A percentile compares a stretch with the other conserved stretches of the same genome.
Evolutionary conservation across 92 coral and sea anemone genomes (phyloP).

Genomic region (Porites rus): DNA sequence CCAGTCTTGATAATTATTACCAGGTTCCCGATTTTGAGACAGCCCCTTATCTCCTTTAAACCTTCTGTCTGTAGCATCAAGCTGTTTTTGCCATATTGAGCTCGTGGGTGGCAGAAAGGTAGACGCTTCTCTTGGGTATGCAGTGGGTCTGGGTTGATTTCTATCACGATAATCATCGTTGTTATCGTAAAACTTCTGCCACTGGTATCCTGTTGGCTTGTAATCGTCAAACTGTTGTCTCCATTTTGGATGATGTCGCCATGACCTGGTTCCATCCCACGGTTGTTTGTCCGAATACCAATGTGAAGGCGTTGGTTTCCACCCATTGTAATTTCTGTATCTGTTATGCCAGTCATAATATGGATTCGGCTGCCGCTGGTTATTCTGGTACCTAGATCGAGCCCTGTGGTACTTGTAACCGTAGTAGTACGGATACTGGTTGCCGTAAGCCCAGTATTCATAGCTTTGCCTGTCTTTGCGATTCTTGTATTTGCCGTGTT

Average conservation of each 20-base stretch:
- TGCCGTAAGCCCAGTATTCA: conserved; percentile 38
- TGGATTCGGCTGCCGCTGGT: background rate
- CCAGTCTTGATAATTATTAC: conserved; percentile 31
- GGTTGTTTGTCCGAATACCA: background rate
- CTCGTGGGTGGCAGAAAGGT: conserved; percentile 19
- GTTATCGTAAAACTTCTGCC: conserved; percentile 18
- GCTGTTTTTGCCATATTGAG: conserved; percentile 15
- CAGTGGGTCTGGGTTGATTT: conserved; percentile 15
- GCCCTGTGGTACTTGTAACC: conserved; percentile 16
- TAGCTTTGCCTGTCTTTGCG: conserved; percentile 49
- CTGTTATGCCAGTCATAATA: conserved; percentile 6
- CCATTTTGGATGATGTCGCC: conserved; percentile 13
- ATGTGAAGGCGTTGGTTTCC: conserved; percentile 9
- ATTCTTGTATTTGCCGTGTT: conserved; percentile 13
- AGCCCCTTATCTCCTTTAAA: conserved; percentile 9
- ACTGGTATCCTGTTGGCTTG: conserved; percentile 21
- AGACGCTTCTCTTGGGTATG: background rate
- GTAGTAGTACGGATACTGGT: conserved; percentile 45
- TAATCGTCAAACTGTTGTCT: background rate
- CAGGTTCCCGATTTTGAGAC: background rate
- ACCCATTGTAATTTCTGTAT: background rate
- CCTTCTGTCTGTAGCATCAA: background rate
- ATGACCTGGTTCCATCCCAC: conserved; percentile 1
- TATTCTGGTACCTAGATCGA: conserved; percentile 6
- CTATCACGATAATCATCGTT: background rate